phyloP scores from a whole-genome alignment of 2,113 vertebrate species.

The Peromyscus polionotus region DNA sequence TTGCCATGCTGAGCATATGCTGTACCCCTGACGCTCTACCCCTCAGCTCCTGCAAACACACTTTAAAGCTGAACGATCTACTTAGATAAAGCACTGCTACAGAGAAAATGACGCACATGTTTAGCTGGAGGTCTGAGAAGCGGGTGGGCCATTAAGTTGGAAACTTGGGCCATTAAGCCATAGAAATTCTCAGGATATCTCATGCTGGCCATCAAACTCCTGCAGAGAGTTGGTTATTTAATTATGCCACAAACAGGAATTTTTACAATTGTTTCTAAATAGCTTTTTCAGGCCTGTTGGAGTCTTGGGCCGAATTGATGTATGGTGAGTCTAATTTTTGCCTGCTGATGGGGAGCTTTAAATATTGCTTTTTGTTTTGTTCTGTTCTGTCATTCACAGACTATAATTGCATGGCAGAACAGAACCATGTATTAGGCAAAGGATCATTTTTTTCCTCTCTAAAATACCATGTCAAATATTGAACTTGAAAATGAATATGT shows the following conservation, averaged over 20 bases:
- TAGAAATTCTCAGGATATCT: not conserved
- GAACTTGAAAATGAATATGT: not conserved
- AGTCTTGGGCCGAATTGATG: not conserved
- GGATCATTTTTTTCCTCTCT: not conserved
- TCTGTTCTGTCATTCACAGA: not conserved
- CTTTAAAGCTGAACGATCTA: not conserved
- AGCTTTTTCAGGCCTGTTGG: not conserved
- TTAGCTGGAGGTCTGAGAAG: not conserved
- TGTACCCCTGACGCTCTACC: not conserved
- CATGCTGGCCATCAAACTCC: not conserved
- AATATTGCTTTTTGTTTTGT: slow-evolving; percentile 11
- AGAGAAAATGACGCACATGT: slow-evolving; percentile 3
- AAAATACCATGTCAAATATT: not conserved
- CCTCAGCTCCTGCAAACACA: not conserved
- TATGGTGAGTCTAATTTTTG: slow-evolving; percentile 45
- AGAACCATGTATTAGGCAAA: not conserved
- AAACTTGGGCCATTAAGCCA: not conserved
- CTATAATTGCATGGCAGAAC: slow-evolving; percentile 11
- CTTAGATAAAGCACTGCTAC: slow-evolving; percentile 6
- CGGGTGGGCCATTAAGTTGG: not conserved
- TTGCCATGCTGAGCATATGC: not conserved
- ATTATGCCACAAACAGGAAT: slow-evolving; percentile 34
- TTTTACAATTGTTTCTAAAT: slow-evolving; percentile 35
- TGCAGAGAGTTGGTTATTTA: slow-evolving; percentile 36
- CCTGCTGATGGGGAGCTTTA: not conserved